Base-by-base conservation (phyloP, 2,113 vertebrate genomes). In the Cheirogaleus medius region DNA sequence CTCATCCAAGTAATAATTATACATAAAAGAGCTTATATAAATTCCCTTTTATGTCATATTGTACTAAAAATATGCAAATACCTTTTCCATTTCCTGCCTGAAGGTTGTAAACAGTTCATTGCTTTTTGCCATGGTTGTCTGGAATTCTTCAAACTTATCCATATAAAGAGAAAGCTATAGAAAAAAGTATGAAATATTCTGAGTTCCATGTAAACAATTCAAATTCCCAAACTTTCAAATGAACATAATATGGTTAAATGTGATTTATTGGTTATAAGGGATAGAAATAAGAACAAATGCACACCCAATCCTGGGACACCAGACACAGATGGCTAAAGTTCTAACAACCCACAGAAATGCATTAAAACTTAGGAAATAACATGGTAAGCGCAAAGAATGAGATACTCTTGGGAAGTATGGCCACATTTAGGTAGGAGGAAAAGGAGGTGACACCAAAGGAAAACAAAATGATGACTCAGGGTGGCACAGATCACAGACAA, bases 141-240 rank as follows among this genome's bases (percentile, higher is more conserved):
- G 99, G 97, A 99, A 99, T 99, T 99, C 99, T 98, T 99, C 99
- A 98, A 99, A 99, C 98, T 99, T 99, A 98, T 99, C 99, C 99
- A 99, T 99, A 97, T 99, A 99, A 56, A 99, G 99, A 93, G 99
- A 99, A 95, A 99, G 99, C 99, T 99, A 97, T 92, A 95, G 95
- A 94, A 98, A 98, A 97, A 91, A 96, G 90, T 44, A 77, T 80
- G 54, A 97, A 91, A 97, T 87, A 74, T 60, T 98, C 82, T 94
- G 87, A 98, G 80, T 90, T 95, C 21, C 68, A 78, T 32, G 64
- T 84, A 95, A 95, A 86, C 14, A 27, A 74, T 68, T 63, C 85
- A 84, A 60, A 94, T 78, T 87, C 52, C 42, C 95, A 80, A 93
- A 80, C 42, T 77, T 94, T 81, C 39, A 34, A 66, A 83, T 84